A percentile compares a stretch with the other conserved stretches of the same genome.
These are phyloP conservation scores for Pseudomyrmex cubaensis DNA, from an alignment of 1,140 invertebrate species.

Conservation along the genomic window DNA sequence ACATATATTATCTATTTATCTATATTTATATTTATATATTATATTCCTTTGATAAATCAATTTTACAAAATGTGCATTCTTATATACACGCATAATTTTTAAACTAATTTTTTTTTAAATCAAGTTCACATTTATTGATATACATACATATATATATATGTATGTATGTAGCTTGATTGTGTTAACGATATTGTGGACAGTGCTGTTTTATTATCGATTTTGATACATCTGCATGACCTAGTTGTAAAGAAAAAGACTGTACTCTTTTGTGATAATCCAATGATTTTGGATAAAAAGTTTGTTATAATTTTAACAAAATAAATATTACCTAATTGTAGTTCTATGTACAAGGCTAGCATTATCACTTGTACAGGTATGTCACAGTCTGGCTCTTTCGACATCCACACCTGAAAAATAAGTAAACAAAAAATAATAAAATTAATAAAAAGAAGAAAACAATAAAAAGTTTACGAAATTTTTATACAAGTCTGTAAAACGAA, in stretches of 20 bases:
- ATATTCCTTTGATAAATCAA: too few species aligned
- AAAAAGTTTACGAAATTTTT: neutral
- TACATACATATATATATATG: too few species aligned
- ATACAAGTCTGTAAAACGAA: neutral
- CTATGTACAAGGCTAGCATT: constrained; percentile 90
- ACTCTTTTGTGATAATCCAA: neutral
- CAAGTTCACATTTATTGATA: too few species aligned
- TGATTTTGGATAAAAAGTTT: neutral
- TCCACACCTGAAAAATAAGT: constrained; percentile 85
- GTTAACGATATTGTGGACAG: constrained; percentile 79
- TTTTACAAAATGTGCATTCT: too few species aligned
- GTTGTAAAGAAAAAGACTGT: constrained; percentile 36
- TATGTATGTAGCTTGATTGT: constrained; percentile 39
- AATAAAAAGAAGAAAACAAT: neutral
- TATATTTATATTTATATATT: too few species aligned
- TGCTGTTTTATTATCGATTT: constrained; percentile 81
- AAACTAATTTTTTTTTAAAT: too few species aligned
- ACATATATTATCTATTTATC: too few species aligned
- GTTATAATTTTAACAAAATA: constrained; percentile 49
- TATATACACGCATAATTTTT: too few species aligned
- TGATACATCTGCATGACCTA: constrained; percentile 77
- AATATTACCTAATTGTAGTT: constrained; percentile 88
- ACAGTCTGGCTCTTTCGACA: constrained; percentile 86
- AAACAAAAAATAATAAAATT: constrained; percentile 5
- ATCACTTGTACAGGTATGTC: constrained; percentile 90